Percentiles rank a stretch among this genome's conserved stretches.
Conservation (phyloP, 2,888 invertebrate species). For the Steinernema carpocapsae region DNA sequence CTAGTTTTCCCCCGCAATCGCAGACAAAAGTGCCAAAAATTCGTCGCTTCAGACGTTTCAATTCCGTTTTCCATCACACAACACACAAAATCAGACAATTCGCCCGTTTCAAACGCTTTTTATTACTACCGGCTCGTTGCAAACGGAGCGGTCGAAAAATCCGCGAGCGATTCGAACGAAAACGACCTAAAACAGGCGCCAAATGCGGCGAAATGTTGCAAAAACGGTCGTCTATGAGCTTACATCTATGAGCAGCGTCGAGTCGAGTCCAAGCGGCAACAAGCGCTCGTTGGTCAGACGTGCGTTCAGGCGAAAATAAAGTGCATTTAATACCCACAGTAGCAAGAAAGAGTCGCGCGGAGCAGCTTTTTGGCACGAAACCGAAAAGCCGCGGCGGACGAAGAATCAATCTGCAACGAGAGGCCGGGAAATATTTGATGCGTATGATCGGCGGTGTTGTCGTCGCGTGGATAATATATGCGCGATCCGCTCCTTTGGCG, state of each 20-base stretch:
- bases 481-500: not conserved
- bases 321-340: slow-evolving; percentile 25
- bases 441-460: too few relatives aligned
- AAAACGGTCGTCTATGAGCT: too few relatives aligned
- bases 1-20: not conserved
- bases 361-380: slow-evolving; percentile 16
- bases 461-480: not conserved
- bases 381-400: not conserved
- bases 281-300: too few relatives aligned
- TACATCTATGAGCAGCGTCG: too few relatives aligned
- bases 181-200: too few relatives aligned
- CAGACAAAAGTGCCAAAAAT: not conserved
- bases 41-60: not conserved
- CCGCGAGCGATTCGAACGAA: too few relatives aligned
- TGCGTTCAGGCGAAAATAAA: not conserved
- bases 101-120: too few relatives aligned
- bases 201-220: too few relatives aligned
- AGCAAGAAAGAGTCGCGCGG: not conserved
- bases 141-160: too few relatives aligned
- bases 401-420: not conserved
- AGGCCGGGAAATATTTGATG: slow-evolving; percentile 3
- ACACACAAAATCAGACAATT: not conserved
- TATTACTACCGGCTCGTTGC: too few relatives aligned
- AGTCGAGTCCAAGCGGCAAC: too few relatives aligned
- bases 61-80: not conserved